A percentile compares a stretch with the other conserved stretches of the same genome.
phyloP scores from a whole-genome alignment of 2,888 invertebrate species.

The Heliothis peltigera region DNA sequence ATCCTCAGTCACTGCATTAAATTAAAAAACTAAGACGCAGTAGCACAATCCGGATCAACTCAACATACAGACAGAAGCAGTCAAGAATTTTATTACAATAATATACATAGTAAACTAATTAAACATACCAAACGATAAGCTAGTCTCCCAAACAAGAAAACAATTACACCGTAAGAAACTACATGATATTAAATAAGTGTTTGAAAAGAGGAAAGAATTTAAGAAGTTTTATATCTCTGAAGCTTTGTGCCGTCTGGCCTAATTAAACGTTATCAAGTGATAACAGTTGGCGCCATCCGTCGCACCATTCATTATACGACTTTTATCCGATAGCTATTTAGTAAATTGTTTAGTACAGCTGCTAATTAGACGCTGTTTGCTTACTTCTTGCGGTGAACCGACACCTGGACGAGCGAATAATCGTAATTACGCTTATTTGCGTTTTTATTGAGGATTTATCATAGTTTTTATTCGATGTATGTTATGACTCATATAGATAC shows the following conservation, averaged over 20 bases:
- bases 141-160: not conserved
- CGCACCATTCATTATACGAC: slow-evolving; percentile 50
- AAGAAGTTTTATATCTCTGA: slow-evolving; percentile 37
- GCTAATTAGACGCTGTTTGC: slow-evolving; percentile 29
- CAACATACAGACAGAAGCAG: slow-evolving; percentile 11
- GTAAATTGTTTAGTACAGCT: slow-evolving; percentile 35
- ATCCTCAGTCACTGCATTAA: not conserved
- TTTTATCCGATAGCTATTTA: slow-evolving; percentile 35
- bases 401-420: slow-evolving; percentile 31
- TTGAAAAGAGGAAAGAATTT: slow-evolving; percentile 42
- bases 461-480: no score
- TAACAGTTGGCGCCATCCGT: slow-evolving; percentile 71
- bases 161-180: slow-evolving; percentile 6
- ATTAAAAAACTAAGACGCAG: not conserved
- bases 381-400: slow-evolving; percentile 38
- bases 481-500: no score
- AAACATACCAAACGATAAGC: slow-evolving; percentile 14
- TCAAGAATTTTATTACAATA: slow-evolving; percentile 11
- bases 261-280: slow-evolving; percentile 76
- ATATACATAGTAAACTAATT: slow-evolving; percentile 4
- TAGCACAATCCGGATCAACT: not conserved
- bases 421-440: slow-evolving; percentile 14
- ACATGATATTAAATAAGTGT: slow-evolving; percentile 5
- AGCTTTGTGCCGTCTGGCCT: slow-evolving; percentile 60
- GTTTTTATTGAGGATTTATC: slow-evolving; percentile 1